Conservation (phyloP, 2,888 invertebrate genomes). For the Acanthosepion esculentum region DNA sequence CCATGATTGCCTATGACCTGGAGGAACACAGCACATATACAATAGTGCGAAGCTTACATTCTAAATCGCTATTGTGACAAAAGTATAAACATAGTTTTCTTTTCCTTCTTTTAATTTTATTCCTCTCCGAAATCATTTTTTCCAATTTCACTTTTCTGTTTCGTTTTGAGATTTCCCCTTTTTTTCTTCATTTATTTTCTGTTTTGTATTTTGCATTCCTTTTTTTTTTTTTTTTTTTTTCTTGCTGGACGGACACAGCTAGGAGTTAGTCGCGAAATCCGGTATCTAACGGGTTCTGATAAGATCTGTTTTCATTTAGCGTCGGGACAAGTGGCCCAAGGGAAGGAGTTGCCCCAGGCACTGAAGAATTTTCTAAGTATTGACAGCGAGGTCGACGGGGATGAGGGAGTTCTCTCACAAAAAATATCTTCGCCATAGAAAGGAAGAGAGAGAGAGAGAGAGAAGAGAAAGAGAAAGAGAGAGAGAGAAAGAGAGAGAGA, state of each 20-base stretch:
- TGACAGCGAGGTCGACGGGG: not conserved
- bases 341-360: not conserved
- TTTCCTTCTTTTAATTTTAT: not conserved
- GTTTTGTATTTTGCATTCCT: not conserved
- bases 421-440: not conserved
- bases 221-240: not conserved
- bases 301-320: not conserved
- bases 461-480: not conserved
- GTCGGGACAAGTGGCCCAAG: not conserved
- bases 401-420: not conserved
- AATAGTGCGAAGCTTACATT: too few species aligned
- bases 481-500: not conserved
- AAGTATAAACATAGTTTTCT: not conserved
- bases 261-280: not conserved
- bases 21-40: too few species aligned
- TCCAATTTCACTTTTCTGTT: not conserved
- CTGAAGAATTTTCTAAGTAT: not conserved
- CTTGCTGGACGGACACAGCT: not conserved
- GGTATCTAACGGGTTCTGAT: not conserved
- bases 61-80: too few species aligned
- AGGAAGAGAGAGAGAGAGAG: not conserved
- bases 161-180: not conserved
- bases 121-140: not conserved
- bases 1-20: too few species aligned
- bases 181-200: not conserved